Evolutionary conservation across 2,888 invertebrate species (phyloP).

Genomic region (Octonoba sinensis): DNA sequence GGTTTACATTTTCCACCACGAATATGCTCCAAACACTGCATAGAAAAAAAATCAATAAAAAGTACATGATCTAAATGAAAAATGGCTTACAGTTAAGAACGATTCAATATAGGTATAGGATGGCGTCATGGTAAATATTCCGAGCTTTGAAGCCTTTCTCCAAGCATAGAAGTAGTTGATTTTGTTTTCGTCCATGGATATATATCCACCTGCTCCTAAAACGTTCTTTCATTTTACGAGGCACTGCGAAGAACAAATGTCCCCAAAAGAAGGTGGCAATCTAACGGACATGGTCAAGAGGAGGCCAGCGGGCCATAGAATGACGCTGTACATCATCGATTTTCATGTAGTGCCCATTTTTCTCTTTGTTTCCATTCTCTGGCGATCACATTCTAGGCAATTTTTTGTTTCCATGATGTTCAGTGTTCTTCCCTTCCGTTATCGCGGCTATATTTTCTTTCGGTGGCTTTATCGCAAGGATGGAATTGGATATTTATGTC

Average conservation of each 20-base stretch:
- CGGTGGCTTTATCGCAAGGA: slow-evolving; percentile 26
- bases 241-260: slow-evolving; percentile 27
- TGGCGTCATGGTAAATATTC: no score
- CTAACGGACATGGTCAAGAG: slow-evolving; percentile 24
- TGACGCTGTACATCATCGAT: slow-evolving; percentile 39
- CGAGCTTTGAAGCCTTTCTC: no score
- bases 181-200: background rate
- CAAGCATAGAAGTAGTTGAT: no score
- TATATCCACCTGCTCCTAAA: slow-evolving; percentile 39
- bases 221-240: slow-evolving; percentile 24
- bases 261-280: slow-evolving; percentile 25
- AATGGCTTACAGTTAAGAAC: no score
- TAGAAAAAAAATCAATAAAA: no score
- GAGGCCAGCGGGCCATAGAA: slow-evolving; percentile 13
- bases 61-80: no score
- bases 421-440: slow-evolving; percentile 35
- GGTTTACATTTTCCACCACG: no score
- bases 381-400: slow-evolving; percentile 18
- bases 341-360: slow-evolving; percentile 39
- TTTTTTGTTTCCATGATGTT: slow-evolving; percentile 32
- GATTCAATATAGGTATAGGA: no score
- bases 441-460: slow-evolving; percentile 33
- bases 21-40: no score
- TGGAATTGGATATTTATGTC: slow-evolving; percentile 55
- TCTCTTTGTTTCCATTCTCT: background rate